Conservation (phyloP, 2,888 invertebrate species). For the Diaprepes abbreviatus region DNA sequence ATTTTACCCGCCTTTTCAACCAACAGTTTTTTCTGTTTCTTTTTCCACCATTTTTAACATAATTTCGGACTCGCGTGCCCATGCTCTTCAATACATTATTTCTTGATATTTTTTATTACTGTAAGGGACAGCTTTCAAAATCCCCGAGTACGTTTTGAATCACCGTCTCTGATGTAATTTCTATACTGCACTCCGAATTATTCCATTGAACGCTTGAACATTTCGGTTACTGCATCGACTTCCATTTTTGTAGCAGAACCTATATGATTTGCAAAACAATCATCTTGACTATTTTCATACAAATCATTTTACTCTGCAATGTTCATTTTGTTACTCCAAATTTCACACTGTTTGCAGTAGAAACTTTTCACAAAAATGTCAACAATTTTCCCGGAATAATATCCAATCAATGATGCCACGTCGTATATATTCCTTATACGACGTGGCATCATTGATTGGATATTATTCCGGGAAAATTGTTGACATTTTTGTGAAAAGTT, state of each 20-base stretch:
- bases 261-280: too few species aligned
- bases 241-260: not conserved
- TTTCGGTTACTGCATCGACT: not conserved
- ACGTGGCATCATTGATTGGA: too few species aligned
- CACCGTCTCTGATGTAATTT: too few species aligned
- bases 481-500: too few species aligned
- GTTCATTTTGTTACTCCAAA: not conserved
- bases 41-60: not conserved
- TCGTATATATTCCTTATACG: too few species aligned
- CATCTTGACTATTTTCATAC: too few species aligned
- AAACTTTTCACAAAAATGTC: too few species aligned
- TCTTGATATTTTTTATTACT: too few species aligned
- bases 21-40: not conserved
- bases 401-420: not conserved
- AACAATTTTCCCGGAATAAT: not conserved
- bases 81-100: not conserved
- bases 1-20: not conserved
- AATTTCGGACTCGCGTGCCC: not conserved
- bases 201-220: not conserved
- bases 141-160: too few species aligned
- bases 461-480: too few species aligned
- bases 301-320: too few species aligned
- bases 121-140: not conserved
- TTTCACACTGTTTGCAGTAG: constrained; percentile 39
- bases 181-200: not conserved